Percentiles rank a stretch among this genome's conserved stretches.
Evolutionary conservation across 2,888 invertebrate genomes (phyloP).

Genomic region (Acrobasis consociella): DNA sequence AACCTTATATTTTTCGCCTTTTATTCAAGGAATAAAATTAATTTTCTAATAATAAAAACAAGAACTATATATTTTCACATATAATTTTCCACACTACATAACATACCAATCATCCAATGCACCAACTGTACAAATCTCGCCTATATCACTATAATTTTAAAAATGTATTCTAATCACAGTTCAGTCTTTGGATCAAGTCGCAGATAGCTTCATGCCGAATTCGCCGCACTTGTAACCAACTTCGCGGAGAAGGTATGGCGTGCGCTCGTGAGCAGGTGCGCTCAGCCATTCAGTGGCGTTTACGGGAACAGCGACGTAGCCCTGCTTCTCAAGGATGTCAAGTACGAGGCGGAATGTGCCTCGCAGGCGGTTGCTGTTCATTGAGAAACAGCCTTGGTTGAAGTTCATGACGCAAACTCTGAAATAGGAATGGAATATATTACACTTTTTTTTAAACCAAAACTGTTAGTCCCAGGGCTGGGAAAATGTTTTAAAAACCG

Average conservation of each 20-base stretch:
- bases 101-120: background rate
- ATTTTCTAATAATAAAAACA: background rate
- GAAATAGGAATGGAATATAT: constrained; percentile 45
- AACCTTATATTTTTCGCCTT: background rate
- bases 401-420: constrained; percentile 83
- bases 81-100: background rate
- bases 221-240: constrained; percentile 72
- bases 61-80: background rate
- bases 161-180: constrained; percentile 15
- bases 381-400: constrained; percentile 78
- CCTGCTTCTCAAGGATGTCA: constrained; percentile 81
- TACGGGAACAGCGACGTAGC: constrained; percentile 81
- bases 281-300: constrained; percentile 77
- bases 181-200: constrained; percentile 45
- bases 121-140: background rate
- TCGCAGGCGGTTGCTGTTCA: constrained; percentile 82
- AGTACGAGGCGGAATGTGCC: constrained; percentile 77
- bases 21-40: background rate
- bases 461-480: too few relatives aligned
- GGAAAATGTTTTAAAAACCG: too few relatives aligned
- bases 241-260: constrained; percentile 84
- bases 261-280: constrained; percentile 82
- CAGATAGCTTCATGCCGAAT: constrained; percentile 65
- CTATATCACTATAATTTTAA: constrained; percentile 20
- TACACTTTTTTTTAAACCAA: background rate